These are phyloP conservation scores for Gymnodraco acuticeps DNA, from an alignment of 2,797 vertebrate genomes.

Conservation along the genomic window DNA sequence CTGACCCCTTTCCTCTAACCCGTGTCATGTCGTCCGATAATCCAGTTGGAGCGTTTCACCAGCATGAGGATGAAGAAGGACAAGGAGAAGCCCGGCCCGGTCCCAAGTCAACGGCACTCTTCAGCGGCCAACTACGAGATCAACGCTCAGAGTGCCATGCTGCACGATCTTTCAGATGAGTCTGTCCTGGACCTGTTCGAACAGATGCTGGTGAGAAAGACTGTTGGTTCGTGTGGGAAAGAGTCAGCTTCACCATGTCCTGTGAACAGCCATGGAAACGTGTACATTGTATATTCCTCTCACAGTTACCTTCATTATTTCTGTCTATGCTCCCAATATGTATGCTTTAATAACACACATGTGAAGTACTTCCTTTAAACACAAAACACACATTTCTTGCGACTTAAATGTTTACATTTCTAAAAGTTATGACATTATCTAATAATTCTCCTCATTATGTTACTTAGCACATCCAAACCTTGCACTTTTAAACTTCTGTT, in stretches of 20 bases:
- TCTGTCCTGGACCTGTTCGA: conserved; percentile 92
- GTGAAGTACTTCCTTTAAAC: background rate
- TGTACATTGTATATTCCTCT: background rate
- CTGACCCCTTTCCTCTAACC: conserved; percentile 41
- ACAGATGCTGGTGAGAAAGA: conserved; percentile 92
- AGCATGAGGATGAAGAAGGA: conserved; percentile 95
- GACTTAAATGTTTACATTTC: conserved; percentile 6
- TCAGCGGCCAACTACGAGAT: conserved; percentile 86
- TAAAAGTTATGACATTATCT: background rate
- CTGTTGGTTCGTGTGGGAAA: background rate
- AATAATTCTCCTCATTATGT: background rate
- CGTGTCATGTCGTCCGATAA: conserved; percentile 47
- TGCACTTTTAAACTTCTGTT: background rate
- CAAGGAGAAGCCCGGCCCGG: conserved; percentile 86
- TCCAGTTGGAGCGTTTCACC: conserved; percentile 93
- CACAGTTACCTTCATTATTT: background rate
- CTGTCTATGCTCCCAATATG: background rate
- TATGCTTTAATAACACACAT: background rate
- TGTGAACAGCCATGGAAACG: background rate
- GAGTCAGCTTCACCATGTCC: background rate
- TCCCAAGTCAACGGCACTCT: conserved; percentile 85
- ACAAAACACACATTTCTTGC: background rate
- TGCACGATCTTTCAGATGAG: conserved; percentile 87
- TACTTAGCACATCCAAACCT: conserved; percentile 2
- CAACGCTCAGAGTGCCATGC: conserved; percentile 70